Base-by-base conservation (phyloP, 2,888 invertebrate genomes). In the Rotaria sp. region DNA sequence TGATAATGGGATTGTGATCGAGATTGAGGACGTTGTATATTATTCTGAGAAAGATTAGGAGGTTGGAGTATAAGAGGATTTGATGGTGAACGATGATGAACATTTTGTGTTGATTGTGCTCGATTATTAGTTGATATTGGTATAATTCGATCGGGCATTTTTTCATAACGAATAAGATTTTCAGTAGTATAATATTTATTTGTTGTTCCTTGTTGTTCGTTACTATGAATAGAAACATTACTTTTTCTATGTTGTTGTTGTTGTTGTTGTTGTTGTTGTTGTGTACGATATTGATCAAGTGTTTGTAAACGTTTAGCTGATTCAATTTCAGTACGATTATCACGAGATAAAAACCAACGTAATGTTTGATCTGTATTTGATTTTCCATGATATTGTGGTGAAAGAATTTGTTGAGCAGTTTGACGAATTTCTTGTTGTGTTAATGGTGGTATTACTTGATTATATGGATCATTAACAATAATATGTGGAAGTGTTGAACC, bases 391-490 rank as follows among this genome's bases (percentile, higher is more conserved):
- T 75, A 75, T 45, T 45, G 75, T 75, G 75, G 75, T 13, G 38
- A 45, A 26, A 75, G 45, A 41, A 75, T 45, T 41, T 75, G 75
- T 41, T 45, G 75, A 26, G 75, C 75, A 2, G 75, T 75, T 75
- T 75, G 75, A 26, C 75, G 75, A 41, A 75, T 75, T 75, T 75
- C 75, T 45, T 75, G 75, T 41, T 75, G 75, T n/a, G 75, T 75
- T 45, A 75, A 45, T 21, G 75, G 75, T 3, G 75, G 75, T 24
- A 75, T 75, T 2, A 75, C 26, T 41, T 7, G 18, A 75, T 45
- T 41, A 75, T 75, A 75, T 26, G 75, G 75, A 75, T 75, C 75
- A 75, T 75, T 75, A 21, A 75, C 45, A 30, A 45, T 24, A 26
- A 75, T 21, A 4, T 75, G 75, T 21, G 75, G 75, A 3, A 75